Evolutionary conservation across 1,140 invertebrate genomes (phyloP), one percentile per base, ranked within the genome.

Genomic region (Cydia pomonella): DNA sequence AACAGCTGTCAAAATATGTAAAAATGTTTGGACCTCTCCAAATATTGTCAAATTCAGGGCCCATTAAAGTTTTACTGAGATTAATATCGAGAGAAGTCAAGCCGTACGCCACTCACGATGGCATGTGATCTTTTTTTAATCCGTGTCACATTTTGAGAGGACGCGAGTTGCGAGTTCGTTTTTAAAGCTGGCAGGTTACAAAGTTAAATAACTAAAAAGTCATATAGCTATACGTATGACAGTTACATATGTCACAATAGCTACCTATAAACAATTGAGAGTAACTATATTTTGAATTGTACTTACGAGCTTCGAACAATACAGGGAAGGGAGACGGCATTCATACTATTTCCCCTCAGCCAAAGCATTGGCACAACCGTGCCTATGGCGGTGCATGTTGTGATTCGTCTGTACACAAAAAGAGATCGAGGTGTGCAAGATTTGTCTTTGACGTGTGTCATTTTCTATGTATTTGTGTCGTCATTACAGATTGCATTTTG

Each of bases 11-110:
- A 59, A 59, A 59, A 59, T 59, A 59, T 59, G 21, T 59, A 59
- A 59, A 59, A 59, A 59, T 59, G 53, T 59, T 59, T 59, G 53
- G 21, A 59, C 53, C 53, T 53, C 13, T 53, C n/a, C 53, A 59
- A 59, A 23, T 59, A 59, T 59, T 59, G 53, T 59, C 53, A 59
- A 59, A 59, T 23, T 59, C 21, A 4, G 53, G 53, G 21, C 2
- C 18, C 53, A 59, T 59, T 59, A 59, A 59, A 23, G 18, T 59
- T 59, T 21, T 23, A 59, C 53, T 59, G 53, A 59, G 53, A 59
- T 59, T 59, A 59, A 23, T 23, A 59, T 59, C 53, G 53, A 23
- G 53, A 59, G 18, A 59, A 59, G 53, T 59, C 53, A 23, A 12
- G 53, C 21, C n/a, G 18, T 21, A 59, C 53, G 53, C 53, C 53